Conservation (phyloP, 2,113 vertebrate genomes). For the Hemiprocne comata region DNA sequence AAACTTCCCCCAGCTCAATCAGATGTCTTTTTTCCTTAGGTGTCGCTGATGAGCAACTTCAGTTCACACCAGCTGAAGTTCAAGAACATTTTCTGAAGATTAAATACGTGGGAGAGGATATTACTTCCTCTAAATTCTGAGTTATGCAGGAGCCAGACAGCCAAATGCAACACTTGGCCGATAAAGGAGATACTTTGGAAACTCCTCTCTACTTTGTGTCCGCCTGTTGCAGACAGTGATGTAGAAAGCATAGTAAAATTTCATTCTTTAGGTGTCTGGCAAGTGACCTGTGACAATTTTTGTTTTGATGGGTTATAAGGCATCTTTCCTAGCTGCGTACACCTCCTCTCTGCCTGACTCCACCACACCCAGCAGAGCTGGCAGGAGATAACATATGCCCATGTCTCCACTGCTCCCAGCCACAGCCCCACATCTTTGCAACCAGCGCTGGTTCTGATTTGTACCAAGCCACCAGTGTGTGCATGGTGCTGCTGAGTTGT, state of each 20-base stretch:
- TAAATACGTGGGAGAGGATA: not conserved
- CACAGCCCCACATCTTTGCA: fast-evolving
- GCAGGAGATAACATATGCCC: not conserved
- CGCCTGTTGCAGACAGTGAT: not conserved
- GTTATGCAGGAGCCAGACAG: not conserved
- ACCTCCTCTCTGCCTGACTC: not conserved
- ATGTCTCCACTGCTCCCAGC: not conserved
- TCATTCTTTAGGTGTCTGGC: not conserved
- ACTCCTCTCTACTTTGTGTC: not conserved
- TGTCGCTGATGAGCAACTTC: not conserved
- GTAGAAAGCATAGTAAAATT: not conserved
- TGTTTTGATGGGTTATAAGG: not conserved
- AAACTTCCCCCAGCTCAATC: not conserved
- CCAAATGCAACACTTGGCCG: not conserved
- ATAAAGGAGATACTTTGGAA: not conserved
- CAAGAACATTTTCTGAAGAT: not conserved
- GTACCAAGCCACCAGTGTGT: not conserved
- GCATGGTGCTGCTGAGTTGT: not conserved
- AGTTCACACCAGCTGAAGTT: not conserved
- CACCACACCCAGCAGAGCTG: not conserved
- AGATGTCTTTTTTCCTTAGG: not conserved
- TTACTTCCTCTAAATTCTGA: not conserved
- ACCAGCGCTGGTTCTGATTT: fast-evolving
- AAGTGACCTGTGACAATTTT: not conserved
- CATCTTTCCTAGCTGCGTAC: not conserved